A percentile compares a stretch with the other conserved stretches of the same genome.
phyloP scores from a whole-genome alignment of 1,140 invertebrate genomes.

The Cheumatopsyche charites region DNA sequence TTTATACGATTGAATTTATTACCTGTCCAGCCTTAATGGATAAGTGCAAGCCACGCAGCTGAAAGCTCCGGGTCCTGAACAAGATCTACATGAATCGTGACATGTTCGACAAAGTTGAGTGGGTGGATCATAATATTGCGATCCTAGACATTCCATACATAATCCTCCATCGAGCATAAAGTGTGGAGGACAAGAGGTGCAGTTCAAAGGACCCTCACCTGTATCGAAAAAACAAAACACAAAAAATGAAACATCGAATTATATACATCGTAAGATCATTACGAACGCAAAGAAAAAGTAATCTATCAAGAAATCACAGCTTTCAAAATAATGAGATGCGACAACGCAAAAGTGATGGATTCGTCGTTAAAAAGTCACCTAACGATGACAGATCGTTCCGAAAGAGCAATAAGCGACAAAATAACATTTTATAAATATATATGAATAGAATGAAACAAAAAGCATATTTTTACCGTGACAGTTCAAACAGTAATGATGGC shows the following conservation, averaged over 20 bases:
- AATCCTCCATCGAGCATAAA: conserved; percentile 76
- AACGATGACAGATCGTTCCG: conserved; percentile 6
- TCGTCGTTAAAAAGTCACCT: neutral
- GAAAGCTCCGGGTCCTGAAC: conserved; percentile 72
- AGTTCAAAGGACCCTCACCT: conserved; percentile 74
- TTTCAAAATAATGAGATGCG: conserved; percentile 5
- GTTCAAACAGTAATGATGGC: conserved; percentile 82
- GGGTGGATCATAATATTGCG: conserved; percentile 74
- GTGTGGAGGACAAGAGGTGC: conserved; percentile 72
- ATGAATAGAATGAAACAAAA: conserved; percentile 9
- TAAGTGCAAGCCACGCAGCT: conserved; percentile 70
- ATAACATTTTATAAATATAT: neutral
- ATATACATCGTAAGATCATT: no score
- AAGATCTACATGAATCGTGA: conserved; percentile 71
- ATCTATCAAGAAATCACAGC: conserved; percentile 21
- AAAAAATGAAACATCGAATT: neutral
- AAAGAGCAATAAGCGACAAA: neutral
- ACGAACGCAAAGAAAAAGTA: conserved; percentile 4
- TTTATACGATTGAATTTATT: conserved; percentile 18
- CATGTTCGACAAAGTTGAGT: conserved; percentile 72
- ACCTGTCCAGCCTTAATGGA: conserved; percentile 69
- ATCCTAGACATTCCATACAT: conserved; percentile 74
- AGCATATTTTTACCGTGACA: conserved; percentile 67
- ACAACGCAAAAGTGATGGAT: neutral
- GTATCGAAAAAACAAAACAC: conserved; percentile 36